Conservation (phyloP, 1,140 invertebrate genomes). For the Limonius californicus region DNA sequence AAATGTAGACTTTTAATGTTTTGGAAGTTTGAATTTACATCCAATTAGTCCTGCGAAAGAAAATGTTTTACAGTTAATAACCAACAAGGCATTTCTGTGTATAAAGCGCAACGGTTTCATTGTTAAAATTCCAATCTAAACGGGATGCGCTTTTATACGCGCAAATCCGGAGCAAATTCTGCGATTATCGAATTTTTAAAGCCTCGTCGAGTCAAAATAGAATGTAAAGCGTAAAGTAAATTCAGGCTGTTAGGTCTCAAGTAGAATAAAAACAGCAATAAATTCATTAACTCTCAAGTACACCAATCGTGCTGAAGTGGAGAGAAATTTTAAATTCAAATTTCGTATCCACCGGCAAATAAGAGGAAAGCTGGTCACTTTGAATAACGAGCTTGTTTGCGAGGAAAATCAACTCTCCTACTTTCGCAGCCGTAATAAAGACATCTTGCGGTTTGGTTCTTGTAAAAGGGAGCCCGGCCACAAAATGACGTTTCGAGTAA, state of each 20-base stretch:
- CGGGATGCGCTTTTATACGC: neutral
- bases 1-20: too few relatives aligned
- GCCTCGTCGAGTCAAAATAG: neutral
- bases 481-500: neutral
- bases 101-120: too few relatives aligned
- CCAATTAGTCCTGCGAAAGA: too few relatives aligned
- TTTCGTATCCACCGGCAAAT: constrained; percentile 1
- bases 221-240: constrained; percentile 3
- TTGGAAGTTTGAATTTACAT: too few relatives aligned
- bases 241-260: constrained; percentile 1
- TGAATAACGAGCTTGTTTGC: neutral
- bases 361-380: constrained; percentile 8
- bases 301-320: neutral
- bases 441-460: neutral
- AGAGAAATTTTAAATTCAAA: constrained; percentile 1
- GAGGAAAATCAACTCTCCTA: neutral
- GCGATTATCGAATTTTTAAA: neutral
- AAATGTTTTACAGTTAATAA: too few relatives aligned
- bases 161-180: too few relatives aligned
- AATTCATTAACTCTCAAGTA: constrained; percentile 10
- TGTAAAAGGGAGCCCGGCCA: too few relatives aligned
- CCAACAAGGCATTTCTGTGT: too few relatives aligned
- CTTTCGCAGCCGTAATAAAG: neutral
- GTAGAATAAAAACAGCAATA: constrained; percentile 7
- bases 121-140: too few relatives aligned